These are phyloP conservation scores for Pseudomyrmex flavicornis DNA, from an alignment of 1,140 invertebrate genomes.

Conservation along the genomic window DNA sequence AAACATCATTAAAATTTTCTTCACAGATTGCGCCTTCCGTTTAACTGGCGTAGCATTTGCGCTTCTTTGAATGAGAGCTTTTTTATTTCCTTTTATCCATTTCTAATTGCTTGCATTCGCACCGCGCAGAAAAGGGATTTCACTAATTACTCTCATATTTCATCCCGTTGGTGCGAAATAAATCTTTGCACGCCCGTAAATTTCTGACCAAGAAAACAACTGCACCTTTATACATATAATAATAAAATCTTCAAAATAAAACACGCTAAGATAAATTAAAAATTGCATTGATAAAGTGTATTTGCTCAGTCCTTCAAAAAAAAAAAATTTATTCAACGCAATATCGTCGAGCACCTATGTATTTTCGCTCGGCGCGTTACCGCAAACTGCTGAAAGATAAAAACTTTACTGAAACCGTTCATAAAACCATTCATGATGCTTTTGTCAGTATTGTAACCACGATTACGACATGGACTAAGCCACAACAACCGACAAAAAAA, in stretches of 20 bases:
- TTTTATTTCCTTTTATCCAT: slow-evolving; percentile 49
- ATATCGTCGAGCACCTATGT: neutral
- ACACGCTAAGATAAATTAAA: neutral
- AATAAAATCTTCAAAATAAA: slow-evolving; percentile 21
- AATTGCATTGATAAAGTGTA: neutral
- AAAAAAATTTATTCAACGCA: neutral
- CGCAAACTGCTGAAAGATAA: neutral
- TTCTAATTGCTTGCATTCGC: slow-evolving; percentile 49
- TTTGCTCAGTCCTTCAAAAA: neutral
- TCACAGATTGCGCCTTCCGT: neutral
- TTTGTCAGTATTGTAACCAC: neutral
- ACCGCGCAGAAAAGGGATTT: slow-evolving; percentile 6
- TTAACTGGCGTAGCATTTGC: slow-evolving; percentile 29
- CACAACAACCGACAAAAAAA: slow-evolving; percentile 16
- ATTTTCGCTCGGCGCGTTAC: neutral
- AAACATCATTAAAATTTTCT: neutral
- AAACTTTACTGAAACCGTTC: neutral
- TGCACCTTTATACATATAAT: neutral
- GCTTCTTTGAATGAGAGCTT: slow-evolving; percentile 23
- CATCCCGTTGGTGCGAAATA: slow-evolving; percentile 21
- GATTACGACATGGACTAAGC: slow-evolving; percentile 11
- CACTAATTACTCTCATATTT: slow-evolving; percentile 55
- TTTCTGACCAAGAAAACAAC: slow-evolving; percentile 5
- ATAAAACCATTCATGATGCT: neutral
- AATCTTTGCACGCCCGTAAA: slow-evolving; percentile 23